Conservation (phyloP, 2,797 vertebrate genomes). For the Alca torda region DNA sequence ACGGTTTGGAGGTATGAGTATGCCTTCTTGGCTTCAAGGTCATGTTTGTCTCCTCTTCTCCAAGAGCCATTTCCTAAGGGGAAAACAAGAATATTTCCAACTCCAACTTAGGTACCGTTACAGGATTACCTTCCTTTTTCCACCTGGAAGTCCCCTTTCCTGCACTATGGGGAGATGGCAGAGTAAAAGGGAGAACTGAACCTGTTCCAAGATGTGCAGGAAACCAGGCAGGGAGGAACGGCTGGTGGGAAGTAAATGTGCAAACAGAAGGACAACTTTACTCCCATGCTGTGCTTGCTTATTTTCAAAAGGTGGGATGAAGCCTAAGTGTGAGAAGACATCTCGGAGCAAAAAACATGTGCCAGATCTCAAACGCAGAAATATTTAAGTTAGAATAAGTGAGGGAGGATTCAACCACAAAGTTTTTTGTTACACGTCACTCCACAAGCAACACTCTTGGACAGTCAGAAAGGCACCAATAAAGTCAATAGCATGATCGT, state of each 20-base stretch:
- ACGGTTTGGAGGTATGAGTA: constrained; percentile 90
- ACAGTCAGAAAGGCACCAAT: background rate
- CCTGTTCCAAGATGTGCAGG: background rate
- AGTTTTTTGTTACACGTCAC: background rate
- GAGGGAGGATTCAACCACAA: background rate
- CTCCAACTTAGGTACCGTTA: constrained; percentile 47
- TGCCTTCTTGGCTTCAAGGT: constrained; percentile 89
- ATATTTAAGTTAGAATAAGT: background rate
- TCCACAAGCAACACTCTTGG: background rate
- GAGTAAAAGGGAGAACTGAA: background rate
- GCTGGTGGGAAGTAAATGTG: background rate
- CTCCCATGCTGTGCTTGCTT: background rate
- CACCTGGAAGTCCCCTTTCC: background rate
- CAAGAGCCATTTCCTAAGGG: constrained; percentile 92
- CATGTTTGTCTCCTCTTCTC: constrained; percentile 91
- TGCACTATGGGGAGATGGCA: rapidly evolving
- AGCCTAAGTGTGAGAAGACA: background rate
- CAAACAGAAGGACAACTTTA: background rate
- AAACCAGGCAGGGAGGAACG: background rate
- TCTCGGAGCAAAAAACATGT: background rate
- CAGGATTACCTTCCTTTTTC: constrained; percentile 20
- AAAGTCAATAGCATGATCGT: background rate
- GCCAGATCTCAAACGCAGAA: background rate
- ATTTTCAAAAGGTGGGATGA: background rate
- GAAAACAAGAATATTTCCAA: constrained; percentile 69